A percentile compares a stretch with the other conserved stretches of the same genome.
These are phyloP conservation scores for Ctenosaura bakeri DNA, from an alignment of 2,797 vertebrate genomes.

Conservation along the genomic window DNA sequence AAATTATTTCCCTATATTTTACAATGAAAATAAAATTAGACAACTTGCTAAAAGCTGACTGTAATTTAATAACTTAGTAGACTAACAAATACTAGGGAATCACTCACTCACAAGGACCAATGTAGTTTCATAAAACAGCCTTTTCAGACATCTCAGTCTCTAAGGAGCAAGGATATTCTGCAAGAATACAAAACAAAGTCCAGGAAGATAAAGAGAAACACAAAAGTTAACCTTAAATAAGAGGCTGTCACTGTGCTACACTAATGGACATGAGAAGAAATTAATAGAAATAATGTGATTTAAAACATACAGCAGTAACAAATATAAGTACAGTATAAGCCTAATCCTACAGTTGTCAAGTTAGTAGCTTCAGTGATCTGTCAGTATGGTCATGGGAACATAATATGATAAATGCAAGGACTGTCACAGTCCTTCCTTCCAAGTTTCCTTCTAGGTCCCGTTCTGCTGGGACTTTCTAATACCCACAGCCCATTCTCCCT, in stretches of 20 bases:
- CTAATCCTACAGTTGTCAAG: not conserved
- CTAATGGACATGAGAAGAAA: not conserved
- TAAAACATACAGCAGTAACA: not conserved
- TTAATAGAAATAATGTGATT: constrained; percentile 1
- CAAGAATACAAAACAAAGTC: not conserved
- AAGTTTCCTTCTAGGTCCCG: too few species aligned
- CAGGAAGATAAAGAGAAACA: not conserved
- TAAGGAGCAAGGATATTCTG: not conserved
- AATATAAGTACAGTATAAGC: too few species aligned
- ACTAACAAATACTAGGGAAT: not conserved
- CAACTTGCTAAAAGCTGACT: not conserved
- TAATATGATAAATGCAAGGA: too few species aligned
- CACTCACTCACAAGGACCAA: not conserved
- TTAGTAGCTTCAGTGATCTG: not conserved
- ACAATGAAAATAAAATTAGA: not conserved
- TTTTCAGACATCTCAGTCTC: constrained; percentile 7
- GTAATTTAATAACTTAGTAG: constrained; percentile 12
- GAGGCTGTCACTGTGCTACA: not conserved
- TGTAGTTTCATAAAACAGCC: constrained; percentile 1
- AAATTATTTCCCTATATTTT: not conserved
- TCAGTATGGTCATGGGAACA: not conserved
- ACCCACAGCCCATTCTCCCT: too few species aligned
- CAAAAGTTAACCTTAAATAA: not conserved
- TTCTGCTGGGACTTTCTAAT: too few species aligned
- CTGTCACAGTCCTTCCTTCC: too few species aligned